Evolutionary conservation across 2,113 vertebrate genomes (phyloP).

Genomic region (Tiliqua scincoides): DNA sequence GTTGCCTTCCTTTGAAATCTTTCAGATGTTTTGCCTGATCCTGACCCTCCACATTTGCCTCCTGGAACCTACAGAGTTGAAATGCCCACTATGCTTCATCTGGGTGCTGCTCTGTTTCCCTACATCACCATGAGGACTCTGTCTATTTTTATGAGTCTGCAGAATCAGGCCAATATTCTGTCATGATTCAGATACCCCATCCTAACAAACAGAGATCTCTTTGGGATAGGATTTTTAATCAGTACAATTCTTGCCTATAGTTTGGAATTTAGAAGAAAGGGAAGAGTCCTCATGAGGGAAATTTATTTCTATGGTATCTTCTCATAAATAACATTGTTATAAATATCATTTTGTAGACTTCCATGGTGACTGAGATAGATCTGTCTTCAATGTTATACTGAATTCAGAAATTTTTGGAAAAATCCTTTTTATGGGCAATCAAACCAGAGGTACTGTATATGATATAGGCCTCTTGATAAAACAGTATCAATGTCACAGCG

Average conservation of each 20-base stretch:
- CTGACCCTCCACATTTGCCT: too few relatives aligned
- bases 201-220: neutral
- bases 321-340: constrained; percentile 15
- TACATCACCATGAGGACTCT: too few relatives aligned
- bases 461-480: constrained; percentile 1
- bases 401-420: neutral
- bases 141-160: too few relatives aligned
- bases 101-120: too few relatives aligned
- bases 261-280: neutral
- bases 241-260: neutral
- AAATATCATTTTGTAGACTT: constrained; percentile 17
- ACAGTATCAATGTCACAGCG: constrained; percentile 20
- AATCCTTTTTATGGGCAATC: neutral
- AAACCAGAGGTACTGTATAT: neutral
- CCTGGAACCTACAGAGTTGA: too few relatives aligned
- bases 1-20: too few relatives aligned
- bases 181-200: too few relatives aligned
- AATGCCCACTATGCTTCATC: too few relatives aligned
- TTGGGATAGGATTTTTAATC: neutral
- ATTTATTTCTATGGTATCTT: constrained; percentile 2
- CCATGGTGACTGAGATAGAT: neutral
- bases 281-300: neutral
- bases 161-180: too few relatives aligned
- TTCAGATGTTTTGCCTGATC: too few relatives aligned
- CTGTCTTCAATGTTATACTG: neutral